Evolutionary conservation across 2,888 invertebrate species (phyloP).

Genomic region (Hesperia comma): DNA sequence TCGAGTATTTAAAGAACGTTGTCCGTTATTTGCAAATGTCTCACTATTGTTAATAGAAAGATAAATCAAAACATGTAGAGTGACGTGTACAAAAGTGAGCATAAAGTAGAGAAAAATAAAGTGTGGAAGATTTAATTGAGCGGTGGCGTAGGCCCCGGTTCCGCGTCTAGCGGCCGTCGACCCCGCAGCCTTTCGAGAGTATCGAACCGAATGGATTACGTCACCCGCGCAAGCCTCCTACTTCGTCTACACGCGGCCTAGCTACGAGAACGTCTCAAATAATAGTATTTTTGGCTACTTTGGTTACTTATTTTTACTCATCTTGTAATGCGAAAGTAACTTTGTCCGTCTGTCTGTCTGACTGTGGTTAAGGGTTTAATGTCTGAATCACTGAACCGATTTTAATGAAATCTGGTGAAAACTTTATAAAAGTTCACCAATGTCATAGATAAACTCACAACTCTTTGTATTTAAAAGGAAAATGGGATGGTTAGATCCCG

Average conservation of each 20-base stretch:
- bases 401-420: too few species aligned
- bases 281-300: constrained; percentile 12
- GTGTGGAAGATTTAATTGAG: constrained; percentile 78
- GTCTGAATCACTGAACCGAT: too few species aligned
- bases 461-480: too few species aligned
- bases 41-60: background rate
- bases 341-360: too few species aligned
- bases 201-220: constrained; percentile 69
- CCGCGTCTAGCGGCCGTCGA: constrained; percentile 80
- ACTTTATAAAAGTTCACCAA: too few species aligned
- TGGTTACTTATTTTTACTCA: background rate
- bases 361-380: too few species aligned
- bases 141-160: constrained; percentile 74
- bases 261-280: constrained; percentile 13
- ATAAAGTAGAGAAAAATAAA: constrained; percentile 48
- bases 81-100: background rate
- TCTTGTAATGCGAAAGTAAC: too few species aligned
- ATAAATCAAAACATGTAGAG: background rate
- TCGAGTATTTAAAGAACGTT: too few species aligned
- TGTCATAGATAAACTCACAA: too few species aligned
- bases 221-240: constrained; percentile 68
- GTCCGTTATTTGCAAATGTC: background rate
- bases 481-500: too few species aligned
- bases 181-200: constrained; percentile 75
- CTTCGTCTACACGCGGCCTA: constrained; percentile 27